Evolutionary conservation across 2,797 vertebrate species (phyloP), one percentile per base, ranked within the genome.

Genomic region (Malurus splendens): DNA sequence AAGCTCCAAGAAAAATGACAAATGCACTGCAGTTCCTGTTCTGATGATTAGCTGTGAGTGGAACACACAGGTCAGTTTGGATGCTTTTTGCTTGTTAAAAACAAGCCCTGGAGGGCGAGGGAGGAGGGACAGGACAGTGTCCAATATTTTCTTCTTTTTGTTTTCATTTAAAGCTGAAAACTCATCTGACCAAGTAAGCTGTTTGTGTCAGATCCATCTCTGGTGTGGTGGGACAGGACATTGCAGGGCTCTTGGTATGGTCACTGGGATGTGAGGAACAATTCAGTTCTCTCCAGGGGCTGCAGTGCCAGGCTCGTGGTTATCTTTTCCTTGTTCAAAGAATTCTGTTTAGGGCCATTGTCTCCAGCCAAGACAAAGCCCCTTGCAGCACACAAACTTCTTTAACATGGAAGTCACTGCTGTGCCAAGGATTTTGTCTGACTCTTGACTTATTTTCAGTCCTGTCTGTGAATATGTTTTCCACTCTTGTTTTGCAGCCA

Each of bases 21-120:
- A 93, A 73, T 50, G 67, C 50, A 19, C 64, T 56, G 52, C 15
- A 50, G 73, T 12, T 87, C 51, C 59, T 2, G 1, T 71, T 57
- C 73, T 3, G 41, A 33, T 76, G 51, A 87, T 78, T 75, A 90
- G 44, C 51, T 54, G 1, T 62, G 80, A 90, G 52, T 50, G 77
- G 27, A 81, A 66, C 6, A 16, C 2, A 3, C 15, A 56, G 66
- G 60, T 38, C 77, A 33, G 16, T 62, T 28, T 81, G 64, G 64
- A 45, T 79, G 54, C 33, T 62, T 88, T 92, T 72, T 88, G 10
- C 62, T 61, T 68, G 24, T 36, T 84, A 38, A 52, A 92, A 83
- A 74, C 32, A 61, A 32, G 9, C 18, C 28, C 2, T 2, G 19
- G 2, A 10, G 6, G 23, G 1, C 3, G 11, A 10, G 2, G 7